Base-by-base conservation (phyloP, 2,888 invertebrate genomes). In the Eupithecia inturbata region DNA sequence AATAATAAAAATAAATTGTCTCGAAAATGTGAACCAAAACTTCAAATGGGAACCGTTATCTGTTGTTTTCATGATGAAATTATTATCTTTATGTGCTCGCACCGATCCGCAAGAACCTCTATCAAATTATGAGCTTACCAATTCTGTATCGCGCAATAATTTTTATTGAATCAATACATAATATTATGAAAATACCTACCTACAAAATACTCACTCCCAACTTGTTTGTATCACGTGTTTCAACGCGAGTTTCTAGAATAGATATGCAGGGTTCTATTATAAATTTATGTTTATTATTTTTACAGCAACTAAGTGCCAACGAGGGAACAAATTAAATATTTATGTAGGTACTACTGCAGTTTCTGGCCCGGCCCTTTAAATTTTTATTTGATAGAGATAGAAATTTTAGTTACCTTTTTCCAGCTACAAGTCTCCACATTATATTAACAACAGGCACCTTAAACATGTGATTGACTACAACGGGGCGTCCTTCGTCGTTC, bases 391-490 rank as follows among this genome's bases (percentile, higher is more conserved):
- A 53, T 7, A 57, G 1, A 26, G 1, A 57, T 5, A 4, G 6
- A 12, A 26, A 26, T 53, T 12, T 71, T 36, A 36, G 9, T 36
- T 79, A 95, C 95, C 96, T 93, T 88, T 95, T 94, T 0, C 97
- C 96, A 28, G 97, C 96, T 67, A 97, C 94, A 87, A 97, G 93
- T 36, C 95, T 93, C 97, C 97, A 97, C 45, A 97, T 85, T 1
- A 96, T 95, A 87, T 97, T 97, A 7, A 97, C 87, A 4, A 97
- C 95, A 0, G 96, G 94, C 0, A 97, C 92, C 79, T 96, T 96
- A 81, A 97, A 96, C 72, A 95, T 92, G 10, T 91, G 87, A 76
- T 96, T 95, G 79, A 96, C 95, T 0, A 84, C 81, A 1, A 96
- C 87, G 0, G 95, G 92, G 78, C 76, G 80, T 12, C 85, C 88